Conservation (phyloP, 2,888 invertebrate genomes). For the Caradrina clavipalpis region DNA sequence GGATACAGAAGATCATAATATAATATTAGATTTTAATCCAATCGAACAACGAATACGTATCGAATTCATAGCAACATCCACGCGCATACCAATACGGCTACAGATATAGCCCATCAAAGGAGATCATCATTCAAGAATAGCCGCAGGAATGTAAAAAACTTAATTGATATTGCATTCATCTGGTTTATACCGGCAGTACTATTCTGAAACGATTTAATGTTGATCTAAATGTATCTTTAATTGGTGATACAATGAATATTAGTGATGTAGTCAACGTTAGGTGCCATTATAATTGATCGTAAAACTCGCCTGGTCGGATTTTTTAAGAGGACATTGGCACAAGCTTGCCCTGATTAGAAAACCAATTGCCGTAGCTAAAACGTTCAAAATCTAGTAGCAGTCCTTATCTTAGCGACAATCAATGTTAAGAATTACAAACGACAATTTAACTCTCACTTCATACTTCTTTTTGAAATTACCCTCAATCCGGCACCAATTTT, state of each 20-base stretch:
- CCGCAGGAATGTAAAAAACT: conserved; percentile 47
- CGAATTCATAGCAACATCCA: conserved; percentile 9
- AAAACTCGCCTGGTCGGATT: conserved; percentile 13
- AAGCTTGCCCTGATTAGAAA: not conserved
- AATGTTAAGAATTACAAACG: too few relatives aligned
- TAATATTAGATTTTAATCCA: not conserved
- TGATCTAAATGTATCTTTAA: conserved; percentile 37
- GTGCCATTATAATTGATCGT: conserved; percentile 19
- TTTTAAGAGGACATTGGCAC: conserved; percentile 28
- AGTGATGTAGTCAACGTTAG: conserved; percentile 22
- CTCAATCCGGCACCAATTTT: not conserved
- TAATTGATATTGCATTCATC: conserved; percentile 47
- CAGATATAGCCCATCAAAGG: conserved; percentile 42
- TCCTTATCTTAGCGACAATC: too few relatives aligned
- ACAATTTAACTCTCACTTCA: too few relatives aligned
- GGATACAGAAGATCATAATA: not conserved
- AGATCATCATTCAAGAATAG: conserved; percentile 45
- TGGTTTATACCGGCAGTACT: conserved; percentile 22
- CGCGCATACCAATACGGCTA: conserved; percentile 2
- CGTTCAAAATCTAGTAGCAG: too few relatives aligned
- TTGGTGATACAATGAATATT: conserved; percentile 34
- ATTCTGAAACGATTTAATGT: conserved; percentile 27
- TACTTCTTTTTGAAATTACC: too few relatives aligned
- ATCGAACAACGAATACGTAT: conserved; percentile 12
- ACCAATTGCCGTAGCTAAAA: too few relatives aligned